These are phyloP conservation scores for Cataglyphis cursor DNA, from an alignment of 2,888 invertebrate genomes.

Conservation along the genomic window DNA sequence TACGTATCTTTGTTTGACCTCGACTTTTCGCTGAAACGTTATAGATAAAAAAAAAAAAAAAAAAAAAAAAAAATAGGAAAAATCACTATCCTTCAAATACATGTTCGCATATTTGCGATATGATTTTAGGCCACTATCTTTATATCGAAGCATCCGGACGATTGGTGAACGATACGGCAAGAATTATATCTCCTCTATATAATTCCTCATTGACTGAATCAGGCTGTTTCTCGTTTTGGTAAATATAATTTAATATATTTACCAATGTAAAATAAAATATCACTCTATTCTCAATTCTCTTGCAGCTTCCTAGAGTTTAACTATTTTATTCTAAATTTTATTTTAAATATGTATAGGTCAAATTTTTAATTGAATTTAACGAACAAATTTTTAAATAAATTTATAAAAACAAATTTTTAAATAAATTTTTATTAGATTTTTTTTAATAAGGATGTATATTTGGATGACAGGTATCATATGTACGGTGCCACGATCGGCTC, in stretches of 20 bases:
- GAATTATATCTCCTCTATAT: conserved; percentile 92
- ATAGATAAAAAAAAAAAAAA: conserved; percentile 10
- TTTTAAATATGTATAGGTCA: not conserved
- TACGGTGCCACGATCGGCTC: conserved; percentile 90
- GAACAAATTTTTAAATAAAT: not conserved
- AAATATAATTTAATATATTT: conserved; percentile 54
- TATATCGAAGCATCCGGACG: conserved; percentile 92
- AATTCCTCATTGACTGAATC: conserved; percentile 85
- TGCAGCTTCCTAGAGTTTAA: not conserved
- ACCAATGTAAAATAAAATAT: not conserved
- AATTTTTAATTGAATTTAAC: not conserved
- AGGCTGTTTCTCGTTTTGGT: conserved; percentile 88
- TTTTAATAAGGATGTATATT: not conserved
- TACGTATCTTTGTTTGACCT: conserved; percentile 67
- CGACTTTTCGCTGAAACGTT: not conserved
- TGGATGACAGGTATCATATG: conserved; percentile 92
- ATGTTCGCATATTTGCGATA: not conserved
- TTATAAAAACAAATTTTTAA: not conserved
- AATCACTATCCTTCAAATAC: not conserved
- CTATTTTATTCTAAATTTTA: not conserved
- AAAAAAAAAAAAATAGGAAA: not conserved
- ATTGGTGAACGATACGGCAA: conserved; percentile 90
- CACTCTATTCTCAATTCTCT: not conserved
- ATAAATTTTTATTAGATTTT: not conserved
- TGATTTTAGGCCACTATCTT: conserved; percentile 92